Conservation (phyloP, 2,888 invertebrate species). For the Gnatocerus cornutus region DNA sequence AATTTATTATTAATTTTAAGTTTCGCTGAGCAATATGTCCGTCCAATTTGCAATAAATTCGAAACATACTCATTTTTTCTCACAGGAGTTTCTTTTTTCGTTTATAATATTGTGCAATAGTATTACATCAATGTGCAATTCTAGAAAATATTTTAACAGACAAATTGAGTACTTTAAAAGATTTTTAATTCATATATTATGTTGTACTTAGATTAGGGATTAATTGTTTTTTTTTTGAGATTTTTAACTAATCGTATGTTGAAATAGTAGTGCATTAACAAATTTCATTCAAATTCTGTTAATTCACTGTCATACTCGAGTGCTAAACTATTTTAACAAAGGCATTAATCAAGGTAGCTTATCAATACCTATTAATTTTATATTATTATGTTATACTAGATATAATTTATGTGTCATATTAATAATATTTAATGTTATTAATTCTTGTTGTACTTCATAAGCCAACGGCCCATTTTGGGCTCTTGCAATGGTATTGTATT, state of each 20-base stretch:
- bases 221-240: conserved; percentile 47
- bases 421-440: conserved; percentile 64
- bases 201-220: conserved; percentile 63
- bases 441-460: conserved; percentile 56
- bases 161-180: conserved; percentile 48
- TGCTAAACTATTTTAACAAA: conserved; percentile 46
- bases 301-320: conserved; percentile 26
- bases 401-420: conserved; percentile 63
- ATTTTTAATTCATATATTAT: conserved; percentile 51
- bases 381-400: conserved; percentile 57
- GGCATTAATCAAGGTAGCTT: conserved; percentile 60
- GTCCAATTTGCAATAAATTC: conserved; percentile 43
- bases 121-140: conserved; percentile 57
- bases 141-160: conserved; percentile 41
- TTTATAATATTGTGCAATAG: conserved; percentile 56
- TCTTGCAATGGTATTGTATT: conserved; percentile 61
- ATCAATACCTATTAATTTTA: conserved; percentile 57
- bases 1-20: conserved; percentile 43
- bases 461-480: conserved; percentile 43
- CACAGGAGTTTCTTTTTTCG: conserved; percentile 9
- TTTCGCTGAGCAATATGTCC: conserved; percentile 38
- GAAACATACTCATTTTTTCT: conserved; percentile 38
- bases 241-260: conserved; percentile 39
- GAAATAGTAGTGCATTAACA: conserved; percentile 41
- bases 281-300: conserved; percentile 14